A percentile compares a stretch with the other conserved stretches of the same genome.
phyloP scores from a whole-genome alignment of 2,113 vertebrate species.

The Capreolus pygargus region DNA sequence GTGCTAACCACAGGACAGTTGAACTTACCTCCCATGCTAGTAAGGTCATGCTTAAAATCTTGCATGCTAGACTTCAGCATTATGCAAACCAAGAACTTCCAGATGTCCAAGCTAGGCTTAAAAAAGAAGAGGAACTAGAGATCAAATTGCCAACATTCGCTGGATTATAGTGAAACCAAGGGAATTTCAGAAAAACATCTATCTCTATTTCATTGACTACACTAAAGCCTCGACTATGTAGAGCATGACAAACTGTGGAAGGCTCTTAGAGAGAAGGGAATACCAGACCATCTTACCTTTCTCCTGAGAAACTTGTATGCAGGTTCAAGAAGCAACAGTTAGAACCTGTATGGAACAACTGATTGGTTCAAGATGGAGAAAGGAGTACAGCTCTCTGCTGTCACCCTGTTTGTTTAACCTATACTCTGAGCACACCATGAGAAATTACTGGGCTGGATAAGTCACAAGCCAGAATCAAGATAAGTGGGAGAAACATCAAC shows the following conservation, averaged over 20 bases:
- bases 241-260: neutral
- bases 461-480: neutral
- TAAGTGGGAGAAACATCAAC: neutral
- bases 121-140: neutral
- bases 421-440: neutral
- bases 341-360: neutral
- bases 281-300: neutral
- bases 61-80: neutral
- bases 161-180: neutral
- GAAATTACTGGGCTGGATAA: neutral
- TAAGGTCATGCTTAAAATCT: neutral
- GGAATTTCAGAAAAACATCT: neutral
- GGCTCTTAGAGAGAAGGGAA: neutral
- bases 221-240: neutral
- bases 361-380: neutral
- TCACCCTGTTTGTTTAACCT: neutral
- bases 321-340: neutral
- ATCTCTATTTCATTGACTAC: neutral
- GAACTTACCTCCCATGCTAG: neutral
- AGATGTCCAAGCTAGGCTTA: neutral
- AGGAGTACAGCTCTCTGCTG: neutral
- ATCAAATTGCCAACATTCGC: neutral
- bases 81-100: neutral
- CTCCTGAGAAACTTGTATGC: neutral
- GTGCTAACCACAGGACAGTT: neutral